phyloP scores from a whole-genome alignment of 2,797 vertebrate species.

The Centropyge bicolor region DNA sequence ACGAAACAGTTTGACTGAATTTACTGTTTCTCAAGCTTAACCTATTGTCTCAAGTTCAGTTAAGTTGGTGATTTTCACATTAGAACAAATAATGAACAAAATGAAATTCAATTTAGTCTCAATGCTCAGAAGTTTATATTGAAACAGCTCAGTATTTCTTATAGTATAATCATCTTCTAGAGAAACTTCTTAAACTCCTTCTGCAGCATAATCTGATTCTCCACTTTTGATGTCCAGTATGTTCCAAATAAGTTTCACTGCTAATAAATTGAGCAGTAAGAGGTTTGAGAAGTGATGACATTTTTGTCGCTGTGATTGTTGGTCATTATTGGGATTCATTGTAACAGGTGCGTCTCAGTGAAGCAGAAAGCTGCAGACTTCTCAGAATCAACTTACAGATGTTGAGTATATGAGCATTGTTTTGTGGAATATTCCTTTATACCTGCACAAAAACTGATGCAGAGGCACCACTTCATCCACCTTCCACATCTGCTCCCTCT shows the following conservation, averaged over 20 bases:
- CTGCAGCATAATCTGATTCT: not conserved
- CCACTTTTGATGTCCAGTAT: not conserved
- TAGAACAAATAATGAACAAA: too few species aligned
- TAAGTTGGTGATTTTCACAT: not conserved
- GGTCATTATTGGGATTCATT: not conserved
- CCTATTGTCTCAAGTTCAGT: not conserved
- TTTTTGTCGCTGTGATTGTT: not conserved
- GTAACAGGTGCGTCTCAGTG: not conserved
- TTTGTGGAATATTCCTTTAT: not conserved
- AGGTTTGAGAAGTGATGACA: not conserved
- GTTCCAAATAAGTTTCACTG: not conserved
- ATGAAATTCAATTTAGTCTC: too few species aligned
- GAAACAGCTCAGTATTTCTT: not conserved
- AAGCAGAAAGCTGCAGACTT: not conserved
- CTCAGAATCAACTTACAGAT: not conserved
- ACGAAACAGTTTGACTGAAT: not conserved
- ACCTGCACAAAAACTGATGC: not conserved
- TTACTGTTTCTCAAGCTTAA: too few species aligned
- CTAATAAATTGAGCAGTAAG: not conserved
- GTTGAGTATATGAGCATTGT: not conserved
- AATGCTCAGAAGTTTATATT: not conserved
- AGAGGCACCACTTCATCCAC: slow-evolving; percentile 11
- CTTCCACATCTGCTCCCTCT: slow-evolving; percentile 41
- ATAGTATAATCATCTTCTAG: not conserved
- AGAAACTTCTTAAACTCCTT: not conserved